Conservation (phyloP, 2,113 vertebrate genomes). For the Thunnus maccoyii region DNA sequence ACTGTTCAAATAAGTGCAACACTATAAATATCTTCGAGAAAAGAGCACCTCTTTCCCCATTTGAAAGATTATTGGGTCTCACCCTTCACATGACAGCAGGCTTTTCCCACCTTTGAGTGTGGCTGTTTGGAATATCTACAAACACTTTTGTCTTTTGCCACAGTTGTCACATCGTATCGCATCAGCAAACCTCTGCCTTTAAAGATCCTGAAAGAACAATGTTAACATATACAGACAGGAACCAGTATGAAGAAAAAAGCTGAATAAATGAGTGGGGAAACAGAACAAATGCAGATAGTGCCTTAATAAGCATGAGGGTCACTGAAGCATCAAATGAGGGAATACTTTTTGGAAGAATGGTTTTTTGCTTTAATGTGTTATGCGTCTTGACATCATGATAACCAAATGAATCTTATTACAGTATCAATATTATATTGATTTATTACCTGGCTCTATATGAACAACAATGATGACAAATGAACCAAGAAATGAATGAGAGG, state of each 20-base stretch:
- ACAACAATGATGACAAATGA: conserved; percentile 26
- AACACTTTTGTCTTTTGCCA: too few relatives aligned
- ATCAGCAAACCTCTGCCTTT: background rate
- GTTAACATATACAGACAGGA: background rate
- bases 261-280: too few relatives aligned
- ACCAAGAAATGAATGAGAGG: background rate
- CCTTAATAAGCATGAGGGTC: too few relatives aligned
- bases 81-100: too few relatives aligned
- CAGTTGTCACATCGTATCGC: too few relatives aligned
- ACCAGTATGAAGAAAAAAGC: background rate
- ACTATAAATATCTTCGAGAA: too few relatives aligned
- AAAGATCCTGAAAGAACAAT: background rate
- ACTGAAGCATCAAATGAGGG: background rate
- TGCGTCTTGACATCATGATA: too few relatives aligned
- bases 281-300: too few relatives aligned
- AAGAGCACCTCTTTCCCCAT: too few relatives aligned
- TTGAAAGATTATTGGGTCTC: too few relatives aligned
- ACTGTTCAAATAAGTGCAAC: too few relatives aligned
- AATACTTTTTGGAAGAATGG: background rate
- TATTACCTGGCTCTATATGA: background rate
- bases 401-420: background rate
- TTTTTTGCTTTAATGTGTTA: too few relatives aligned
- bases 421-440: conserved; percentile 23
- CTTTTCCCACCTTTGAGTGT: background rate
- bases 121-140: background rate